Evolutionary conservation across 2,113 vertebrate species (phyloP), one percentile per base, ranked within the genome.

Genomic region (Phrynosoma blainvillii): DNA sequence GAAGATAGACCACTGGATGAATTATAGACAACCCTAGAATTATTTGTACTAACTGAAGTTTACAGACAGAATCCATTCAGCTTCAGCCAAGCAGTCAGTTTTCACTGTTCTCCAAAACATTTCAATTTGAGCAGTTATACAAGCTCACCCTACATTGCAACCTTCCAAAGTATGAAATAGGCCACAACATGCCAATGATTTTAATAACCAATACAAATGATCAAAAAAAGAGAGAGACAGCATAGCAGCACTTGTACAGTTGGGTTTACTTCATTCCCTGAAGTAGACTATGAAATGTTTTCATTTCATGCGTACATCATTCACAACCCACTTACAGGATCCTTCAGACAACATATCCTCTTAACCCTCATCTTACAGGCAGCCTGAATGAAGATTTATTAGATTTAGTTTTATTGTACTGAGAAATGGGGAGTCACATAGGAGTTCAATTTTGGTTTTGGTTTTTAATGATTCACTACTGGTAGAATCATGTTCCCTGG

Each of bases 161-260:
- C 2, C 65, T 40, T 66, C 56, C 16, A 85, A 25, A 79, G 10
- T 56, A 89, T 89, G 94, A 80, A 65, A 84, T 25, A 84, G 47
- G 71, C 13, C 87, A 68, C 1, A 3, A 1, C 65, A 79, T n/a
- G 90, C 12, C 71, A 84, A 90, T 0, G 32, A 80, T 87, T 92
- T 11, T 16, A 20, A 65, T 79, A 75, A 36, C 52, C 70, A 75
- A 23, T 68, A 90, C 13, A 70, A 71, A 92, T 90, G 93, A 90
- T 87, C 5, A 92, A 93, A 95, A 62, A 76, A 62, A 85, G 84
- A 27, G 88, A 18, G 62, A 23, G 52, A 88, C n/a, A 91, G 90
- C 84, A 62, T 0, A 1, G 83, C 23, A 91, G 79, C 30, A 0
- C 86, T 52, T 30, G 79, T 80, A 84, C 12, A 59, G 88, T 4